Evolutionary conservation across 64 coral and sea anemone species (phyloP).

Genomic region (Cladopsammia gracilis): DNA sequence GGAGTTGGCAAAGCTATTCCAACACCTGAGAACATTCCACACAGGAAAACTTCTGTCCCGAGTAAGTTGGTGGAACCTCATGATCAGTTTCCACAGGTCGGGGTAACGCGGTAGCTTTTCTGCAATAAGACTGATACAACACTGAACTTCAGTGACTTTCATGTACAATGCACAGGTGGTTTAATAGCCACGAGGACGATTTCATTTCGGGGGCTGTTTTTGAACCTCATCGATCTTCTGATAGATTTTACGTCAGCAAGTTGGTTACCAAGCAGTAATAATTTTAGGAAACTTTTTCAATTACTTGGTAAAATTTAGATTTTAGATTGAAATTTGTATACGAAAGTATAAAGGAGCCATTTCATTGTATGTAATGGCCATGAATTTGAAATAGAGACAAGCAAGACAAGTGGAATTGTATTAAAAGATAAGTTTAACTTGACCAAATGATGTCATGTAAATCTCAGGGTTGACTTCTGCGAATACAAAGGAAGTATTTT

Average conservation of each 20-base stretch:
- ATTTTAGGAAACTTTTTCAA: not conserved
- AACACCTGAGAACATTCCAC: constrained; percentile 98
- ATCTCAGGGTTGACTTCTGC: too few relatives aligned
- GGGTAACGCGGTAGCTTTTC: constrained; percentile 67
- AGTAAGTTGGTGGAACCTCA: constrained; percentile 98
- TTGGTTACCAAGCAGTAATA: not conserved
- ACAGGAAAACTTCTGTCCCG: constrained; percentile 98
- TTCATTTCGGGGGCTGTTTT: not conserved
- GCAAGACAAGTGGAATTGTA: too few relatives aligned
- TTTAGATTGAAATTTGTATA: not conserved
- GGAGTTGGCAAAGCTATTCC: constrained; percentile 95
- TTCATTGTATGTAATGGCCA: not conserved
- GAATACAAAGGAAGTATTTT: too few relatives aligned
- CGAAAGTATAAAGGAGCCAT: not conserved
- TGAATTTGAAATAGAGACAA: too few relatives aligned
- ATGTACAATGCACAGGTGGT: not conserved
- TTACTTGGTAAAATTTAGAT: constrained; percentile 12
- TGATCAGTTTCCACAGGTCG: constrained; percentile 76
- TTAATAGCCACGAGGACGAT: not conserved
- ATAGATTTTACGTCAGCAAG: not conserved
- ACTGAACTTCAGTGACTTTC: not conserved
- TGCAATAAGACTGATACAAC: not conserved
- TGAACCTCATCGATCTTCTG: not conserved
- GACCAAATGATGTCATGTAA: too few relatives aligned
- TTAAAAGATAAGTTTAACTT: too few relatives aligned